Evolutionary conservation across 2,113 vertebrate genomes (phyloP).

Genomic region (Dasyornis broadbenti): DNA sequence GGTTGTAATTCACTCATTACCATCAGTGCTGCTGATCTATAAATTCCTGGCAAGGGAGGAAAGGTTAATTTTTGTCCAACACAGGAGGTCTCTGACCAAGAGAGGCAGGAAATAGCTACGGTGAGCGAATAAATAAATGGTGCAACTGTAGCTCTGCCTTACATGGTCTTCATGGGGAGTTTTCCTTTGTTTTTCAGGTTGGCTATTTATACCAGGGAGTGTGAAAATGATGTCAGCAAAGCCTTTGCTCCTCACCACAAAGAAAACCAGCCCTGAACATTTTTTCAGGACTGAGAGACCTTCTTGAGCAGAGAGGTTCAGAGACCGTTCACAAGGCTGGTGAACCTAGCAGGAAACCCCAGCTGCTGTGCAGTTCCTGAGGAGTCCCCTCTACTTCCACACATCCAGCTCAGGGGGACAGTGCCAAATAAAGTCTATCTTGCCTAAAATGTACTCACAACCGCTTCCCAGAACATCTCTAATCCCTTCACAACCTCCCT

Average conservation of each 20-base stretch:
- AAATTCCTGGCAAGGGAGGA: background rate
- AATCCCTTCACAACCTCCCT: background rate
- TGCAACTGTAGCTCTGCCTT: conserved; percentile 39
- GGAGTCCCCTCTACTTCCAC: background rate
- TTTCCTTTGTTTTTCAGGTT: conserved; percentile 60
- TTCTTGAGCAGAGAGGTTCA: background rate
- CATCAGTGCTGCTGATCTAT: background rate
- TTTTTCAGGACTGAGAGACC: background rate
- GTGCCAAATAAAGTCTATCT: background rate
- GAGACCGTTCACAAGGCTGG: background rate
- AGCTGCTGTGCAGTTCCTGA: background rate
- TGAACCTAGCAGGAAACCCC: background rate
- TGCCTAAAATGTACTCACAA: background rate
- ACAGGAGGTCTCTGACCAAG: conserved; percentile 41
- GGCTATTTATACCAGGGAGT: conserved; percentile 17
- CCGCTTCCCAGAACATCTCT: background rate
- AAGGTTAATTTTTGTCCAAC: conserved; percentile 48
- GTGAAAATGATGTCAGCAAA: conserved; percentile 34
- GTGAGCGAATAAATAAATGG: conserved; percentile 47
- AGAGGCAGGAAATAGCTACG: conserved; percentile 54
- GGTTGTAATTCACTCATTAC: background rate
- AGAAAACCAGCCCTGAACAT: background rate
- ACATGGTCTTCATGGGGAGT: conserved; percentile 47
- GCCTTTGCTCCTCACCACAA: background rate
- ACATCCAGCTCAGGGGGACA: accelerated